A percentile compares a stretch with the other conserved stretches of the same genome.
These are phyloP conservation scores for Julus scanicus DNA, from an alignment of 2,888 invertebrate genomes.

Conservation along the genomic window DNA sequence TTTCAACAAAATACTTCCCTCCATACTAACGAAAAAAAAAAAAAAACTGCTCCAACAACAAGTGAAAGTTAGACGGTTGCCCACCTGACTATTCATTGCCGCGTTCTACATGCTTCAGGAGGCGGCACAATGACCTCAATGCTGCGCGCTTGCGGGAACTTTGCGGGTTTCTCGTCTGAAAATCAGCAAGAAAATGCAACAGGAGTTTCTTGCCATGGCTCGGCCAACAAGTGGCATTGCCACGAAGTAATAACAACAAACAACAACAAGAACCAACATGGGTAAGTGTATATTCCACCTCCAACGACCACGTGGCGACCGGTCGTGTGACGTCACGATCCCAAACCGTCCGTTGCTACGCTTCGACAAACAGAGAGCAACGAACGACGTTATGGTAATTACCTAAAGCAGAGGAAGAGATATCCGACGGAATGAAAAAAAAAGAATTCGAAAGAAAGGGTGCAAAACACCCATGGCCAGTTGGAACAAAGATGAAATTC, in stretches of 20 bases:
- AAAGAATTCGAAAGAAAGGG: not conserved
- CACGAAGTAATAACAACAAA: not conserved
- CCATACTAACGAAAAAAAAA: not conserved
- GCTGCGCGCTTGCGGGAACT: slow-evolving; percentile 28
- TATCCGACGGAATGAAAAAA: not conserved
- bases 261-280: not conserved
- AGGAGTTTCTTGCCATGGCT: not conserved
- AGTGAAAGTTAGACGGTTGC: slow-evolving; percentile 31
- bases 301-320: slow-evolving; percentile 11
- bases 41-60: slow-evolving; percentile 22
- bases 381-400: slow-evolving; percentile 32
- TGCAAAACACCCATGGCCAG: slow-evolving; percentile 35
- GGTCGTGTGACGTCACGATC: slow-evolving; percentile 8
- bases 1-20: not conserved
- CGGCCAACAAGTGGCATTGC: slow-evolving; percentile 11
- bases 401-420: slow-evolving; percentile 1
- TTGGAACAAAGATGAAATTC: slow-evolving; percentile 8
- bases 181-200: not conserved
- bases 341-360: not conserved
- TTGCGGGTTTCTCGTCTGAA: slow-evolving; percentile 24
- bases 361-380: slow-evolving; percentile 1
- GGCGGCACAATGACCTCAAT: slow-evolving; percentile 39
- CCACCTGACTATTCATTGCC: slow-evolving; percentile 35
- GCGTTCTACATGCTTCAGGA: slow-evolving; percentile 35
- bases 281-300: not conserved